A percentile compares a stretch with the other conserved stretches of the same genome.
These are phyloP conservation scores for Charanyca ferruginea DNA, from an alignment of 2,888 invertebrate species.

Conservation along the genomic window DNA sequence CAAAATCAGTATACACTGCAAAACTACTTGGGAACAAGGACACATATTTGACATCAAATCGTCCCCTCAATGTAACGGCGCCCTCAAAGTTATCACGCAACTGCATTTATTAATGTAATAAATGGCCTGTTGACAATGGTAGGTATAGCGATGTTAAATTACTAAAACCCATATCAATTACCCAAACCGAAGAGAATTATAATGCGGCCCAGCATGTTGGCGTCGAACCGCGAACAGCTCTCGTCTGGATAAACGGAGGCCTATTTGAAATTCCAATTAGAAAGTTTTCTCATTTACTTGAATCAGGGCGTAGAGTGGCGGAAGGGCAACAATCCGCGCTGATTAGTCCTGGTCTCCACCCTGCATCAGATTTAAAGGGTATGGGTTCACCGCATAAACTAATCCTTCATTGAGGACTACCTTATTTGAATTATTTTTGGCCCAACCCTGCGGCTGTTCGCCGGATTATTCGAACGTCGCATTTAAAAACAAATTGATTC, in stretches of 20 bases:
- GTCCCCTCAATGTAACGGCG: conserved; percentile 14
- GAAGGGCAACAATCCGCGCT: conserved; percentile 89
- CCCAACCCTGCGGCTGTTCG: conserved; percentile 66
- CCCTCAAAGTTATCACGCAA: conserved; percentile 50
- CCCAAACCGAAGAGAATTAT: conserved; percentile 76
- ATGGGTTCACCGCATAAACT: conserved; percentile 83
- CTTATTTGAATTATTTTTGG: conserved; percentile 81
- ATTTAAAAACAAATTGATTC: conserved; percentile 67
- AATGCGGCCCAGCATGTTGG: conserved; percentile 79
- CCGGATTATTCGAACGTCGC: conserved; percentile 66
- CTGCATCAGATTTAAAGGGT: conserved; percentile 87
- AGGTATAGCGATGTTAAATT: conserved; percentile 57
- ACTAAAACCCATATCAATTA: conserved; percentile 77
- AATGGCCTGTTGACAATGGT: conserved; percentile 59
- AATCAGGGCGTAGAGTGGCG: conserved; percentile 88
- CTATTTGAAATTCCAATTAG: conserved; percentile 91
- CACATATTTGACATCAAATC: conserved; percentile 28
- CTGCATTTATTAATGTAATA: conserved; percentile 58
- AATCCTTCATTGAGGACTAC: conserved; percentile 81
- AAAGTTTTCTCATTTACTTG: conserved; percentile 91
- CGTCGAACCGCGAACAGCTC: conserved; percentile 84
- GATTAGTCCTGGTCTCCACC: conserved; percentile 87
- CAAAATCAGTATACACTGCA: conserved; percentile 23
- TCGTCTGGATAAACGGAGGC: conserved; percentile 87
- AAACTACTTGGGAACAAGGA: conserved; percentile 21